phyloP scores from a whole-genome alignment of 2,888 invertebrate species.

The Xanthorhoe spadicearia region DNA sequence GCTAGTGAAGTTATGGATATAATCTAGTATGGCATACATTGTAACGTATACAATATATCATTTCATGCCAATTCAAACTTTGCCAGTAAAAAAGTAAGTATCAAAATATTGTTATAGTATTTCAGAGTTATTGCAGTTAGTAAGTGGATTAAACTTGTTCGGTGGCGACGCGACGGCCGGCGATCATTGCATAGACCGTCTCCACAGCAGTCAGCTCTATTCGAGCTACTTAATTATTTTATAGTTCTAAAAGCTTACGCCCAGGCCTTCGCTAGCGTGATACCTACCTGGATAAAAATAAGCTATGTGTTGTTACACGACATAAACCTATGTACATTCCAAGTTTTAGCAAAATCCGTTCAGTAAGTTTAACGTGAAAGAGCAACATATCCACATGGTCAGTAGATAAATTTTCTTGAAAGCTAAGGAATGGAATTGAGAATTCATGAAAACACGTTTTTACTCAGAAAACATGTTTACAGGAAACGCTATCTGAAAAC shows the following conservation, averaged over 20 bases:
- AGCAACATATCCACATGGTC: neutral
- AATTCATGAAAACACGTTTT: slow-evolving; percentile 4
- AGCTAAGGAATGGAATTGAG: neutral
- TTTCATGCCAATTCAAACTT: slow-evolving; percentile 11
- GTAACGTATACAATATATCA: neutral
- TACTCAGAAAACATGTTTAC: slow-evolving; percentile 8
- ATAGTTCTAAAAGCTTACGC: too few relatives aligned
- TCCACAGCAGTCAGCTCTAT: slow-evolving; percentile 30
- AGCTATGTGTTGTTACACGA: too few relatives aligned
- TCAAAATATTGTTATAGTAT: slow-evolving; percentile 32
- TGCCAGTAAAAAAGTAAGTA: slow-evolving; percentile 18
- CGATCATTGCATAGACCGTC: slow-evolving; percentile 21
- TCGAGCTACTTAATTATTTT: slow-evolving; percentile 22
- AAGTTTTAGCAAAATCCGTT: too few relatives aligned
- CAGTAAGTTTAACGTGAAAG: too few relatives aligned
- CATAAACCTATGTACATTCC: too few relatives aligned
- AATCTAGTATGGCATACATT: neutral
- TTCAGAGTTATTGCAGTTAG: slow-evolving; percentile 33
- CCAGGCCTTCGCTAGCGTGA: too few relatives aligned
- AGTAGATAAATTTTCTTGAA: neutral
- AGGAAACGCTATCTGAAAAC: slow-evolving; percentile 3
- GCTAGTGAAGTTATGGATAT: too few relatives aligned
- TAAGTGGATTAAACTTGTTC: slow-evolving; percentile 38
- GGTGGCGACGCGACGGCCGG: slow-evolving; percentile 19
- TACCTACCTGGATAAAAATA: too few relatives aligned